Conservation (phyloP, 2,888 invertebrate species). For the Diogma glabrata region DNA sequence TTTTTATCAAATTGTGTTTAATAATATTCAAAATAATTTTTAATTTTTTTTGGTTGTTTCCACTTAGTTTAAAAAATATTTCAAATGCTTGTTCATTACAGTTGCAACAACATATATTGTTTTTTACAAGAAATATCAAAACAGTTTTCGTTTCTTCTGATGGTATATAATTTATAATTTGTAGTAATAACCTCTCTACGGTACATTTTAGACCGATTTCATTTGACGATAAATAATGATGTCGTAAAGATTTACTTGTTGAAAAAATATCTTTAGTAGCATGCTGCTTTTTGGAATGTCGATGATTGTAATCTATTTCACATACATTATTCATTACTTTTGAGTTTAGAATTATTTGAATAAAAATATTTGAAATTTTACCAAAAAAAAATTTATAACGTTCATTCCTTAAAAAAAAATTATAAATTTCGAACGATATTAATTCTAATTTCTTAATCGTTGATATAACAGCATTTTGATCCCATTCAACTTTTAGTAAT, state of each 20-base stretch:
- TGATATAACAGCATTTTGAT: no score
- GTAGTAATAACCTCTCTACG: conserved; percentile 30
- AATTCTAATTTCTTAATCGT: no score
- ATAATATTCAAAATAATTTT: conserved; percentile 28
- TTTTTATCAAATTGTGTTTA: conserved; percentile 25
- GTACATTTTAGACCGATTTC: conserved; percentile 24
- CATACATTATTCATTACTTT: conserved; percentile 5
- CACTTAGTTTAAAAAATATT: conserved; percentile 25
- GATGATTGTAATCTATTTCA: no score
- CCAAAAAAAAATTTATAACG: neutral
- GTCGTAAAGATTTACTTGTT: neutral
- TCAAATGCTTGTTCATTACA: conserved; percentile 26
- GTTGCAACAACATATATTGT: conserved; percentile 33
- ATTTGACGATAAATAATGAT: neutral
- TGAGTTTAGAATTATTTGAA: neutral
- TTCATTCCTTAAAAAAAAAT: no score
- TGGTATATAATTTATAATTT: conserved; percentile 23
- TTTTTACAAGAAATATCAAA: conserved; percentile 26
- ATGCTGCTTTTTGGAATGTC: no score
- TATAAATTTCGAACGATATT: no score
- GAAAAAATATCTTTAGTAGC: no score
- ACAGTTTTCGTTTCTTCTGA: conserved; percentile 26
- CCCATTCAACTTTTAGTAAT: neutral
- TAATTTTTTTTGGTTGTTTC: conserved; percentile 28
- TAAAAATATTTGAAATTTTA: conserved; percentile 11